Evolutionary conservation across 1,140 invertebrate species (phyloP).

Genomic region (Sitobion miscanthi): DNA sequence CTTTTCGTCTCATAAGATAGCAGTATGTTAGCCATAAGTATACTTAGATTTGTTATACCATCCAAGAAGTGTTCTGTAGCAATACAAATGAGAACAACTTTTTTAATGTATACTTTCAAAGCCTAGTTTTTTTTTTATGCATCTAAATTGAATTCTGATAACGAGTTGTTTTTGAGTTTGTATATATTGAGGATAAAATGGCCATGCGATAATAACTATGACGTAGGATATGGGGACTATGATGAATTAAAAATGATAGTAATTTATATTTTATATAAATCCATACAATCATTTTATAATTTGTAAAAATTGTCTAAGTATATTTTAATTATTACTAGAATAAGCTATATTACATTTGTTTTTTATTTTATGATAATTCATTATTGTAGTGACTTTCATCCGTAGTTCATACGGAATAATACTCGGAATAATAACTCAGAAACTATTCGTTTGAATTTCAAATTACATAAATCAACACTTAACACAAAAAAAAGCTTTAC

Average conservation of each 20-base stretch:
- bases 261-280: background rate
- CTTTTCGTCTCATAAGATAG: too few relatives aligned
- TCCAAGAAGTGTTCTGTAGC: background rate
- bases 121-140: background rate
- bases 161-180: background rate
- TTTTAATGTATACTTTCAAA: background rate
- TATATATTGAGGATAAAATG: background rate
- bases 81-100: background rate
- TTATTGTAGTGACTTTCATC: background rate
- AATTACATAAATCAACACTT: background rate
- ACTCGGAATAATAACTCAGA: too few relatives aligned
- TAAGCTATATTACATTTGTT: background rate
- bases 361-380: background rate
- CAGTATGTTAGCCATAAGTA: too few relatives aligned
- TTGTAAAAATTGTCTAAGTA: background rate
- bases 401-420: background rate
- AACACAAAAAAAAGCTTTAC: background rate
- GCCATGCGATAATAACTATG: background rate
- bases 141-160: background rate
- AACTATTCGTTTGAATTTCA: background rate
- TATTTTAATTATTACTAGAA: background rate
- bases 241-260: background rate
- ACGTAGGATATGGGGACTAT: background rate
- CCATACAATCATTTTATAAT: background rate
- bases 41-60: too few relatives aligned